Base-by-base conservation (phyloP, 2,113 vertebrate genomes). In the Elanoides forficatus region DNA sequence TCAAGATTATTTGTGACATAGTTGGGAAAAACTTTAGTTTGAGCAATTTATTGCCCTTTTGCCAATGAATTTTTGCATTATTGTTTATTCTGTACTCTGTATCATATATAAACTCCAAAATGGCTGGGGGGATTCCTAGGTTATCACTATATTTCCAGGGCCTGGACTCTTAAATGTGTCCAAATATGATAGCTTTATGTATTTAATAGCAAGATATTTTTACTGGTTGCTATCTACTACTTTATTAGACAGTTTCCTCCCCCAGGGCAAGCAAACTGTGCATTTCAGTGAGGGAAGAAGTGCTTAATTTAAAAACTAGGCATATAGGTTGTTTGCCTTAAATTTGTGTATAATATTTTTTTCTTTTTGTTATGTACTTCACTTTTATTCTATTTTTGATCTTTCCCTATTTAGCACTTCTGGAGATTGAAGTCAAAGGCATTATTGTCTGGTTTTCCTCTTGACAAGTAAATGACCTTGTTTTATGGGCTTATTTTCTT, bases 401-500 rank as follows among this genome's bases (percentile, higher is more conserved):
- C 14, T 88, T 86, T 76, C 26, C 6, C 3, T 22, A 32, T 81
- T 88, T 48, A 27, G 4, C 23, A 21, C 19, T 73, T 71, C 18
- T 58, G 36, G 15, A 60, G 6, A 47, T 45, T 38, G 38, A 55
- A 62, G 6, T 71, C 8, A 81, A 73, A 73, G 11, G 8, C 10
- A 38, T 48, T 71, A 40, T 47, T 68, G 2, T 16, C 27, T 86
- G 8, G 2, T 81, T 65, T 87, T 43, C n/a, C 25, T 71, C 26
- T 79, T 91, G 53, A 32, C 10, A 68, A 78, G 32, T 47, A 80
- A 88, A 79, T 65, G 18, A 70, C 13, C 30, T 80, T 62, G 3
- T n/a, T 76, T 76, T 42, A 75, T 43, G 30, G 17, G 3, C 21
- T 94, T 67, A 38, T 53, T 87, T 95, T 96, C 32, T 86, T 73